Conservation (phyloP, 2,888 invertebrate genomes). For the Palloptera scutellata region DNA sequence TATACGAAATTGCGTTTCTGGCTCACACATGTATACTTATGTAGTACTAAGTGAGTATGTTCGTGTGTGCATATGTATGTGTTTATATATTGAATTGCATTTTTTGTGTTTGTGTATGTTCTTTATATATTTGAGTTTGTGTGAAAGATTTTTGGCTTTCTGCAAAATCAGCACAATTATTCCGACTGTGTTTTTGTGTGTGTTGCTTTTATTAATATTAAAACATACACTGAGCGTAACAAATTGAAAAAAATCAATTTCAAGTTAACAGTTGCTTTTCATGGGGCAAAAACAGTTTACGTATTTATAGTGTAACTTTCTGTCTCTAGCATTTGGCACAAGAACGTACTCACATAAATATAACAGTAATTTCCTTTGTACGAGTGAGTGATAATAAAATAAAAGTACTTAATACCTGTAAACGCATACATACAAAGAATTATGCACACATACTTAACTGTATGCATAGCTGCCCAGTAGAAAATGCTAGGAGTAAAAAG, state of each 20-base stretch:
- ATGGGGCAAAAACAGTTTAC: not conserved
- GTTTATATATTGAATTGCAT: not conserved
- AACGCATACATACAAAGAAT: too few species aligned
- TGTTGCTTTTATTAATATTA: not conserved
- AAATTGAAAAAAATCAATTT: not conserved
- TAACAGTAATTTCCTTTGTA: too few species aligned
- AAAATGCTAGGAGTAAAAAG: too few species aligned
- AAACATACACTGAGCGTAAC: not conserved
- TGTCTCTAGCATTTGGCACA: too few species aligned
- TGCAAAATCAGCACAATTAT: slow-evolving; percentile 8
- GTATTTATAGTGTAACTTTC: too few species aligned
- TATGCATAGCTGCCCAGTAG: too few species aligned
- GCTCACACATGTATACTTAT: slow-evolving; percentile 4
- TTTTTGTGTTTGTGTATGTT: not conserved
- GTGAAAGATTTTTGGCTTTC: not conserved
- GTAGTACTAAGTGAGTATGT: not conserved
- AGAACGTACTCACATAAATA: too few species aligned
- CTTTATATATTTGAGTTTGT: not conserved
- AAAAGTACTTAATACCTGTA: too few species aligned
- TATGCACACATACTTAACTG: too few species aligned
- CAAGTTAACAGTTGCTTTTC: not conserved
- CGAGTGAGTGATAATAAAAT: too few species aligned
- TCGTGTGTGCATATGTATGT: not conserved
- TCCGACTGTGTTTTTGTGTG: too few species aligned
- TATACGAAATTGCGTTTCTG: not conserved